Conservation (phyloP, 2,113 vertebrate genomes). For the Mionectes macconnelli region DNA sequence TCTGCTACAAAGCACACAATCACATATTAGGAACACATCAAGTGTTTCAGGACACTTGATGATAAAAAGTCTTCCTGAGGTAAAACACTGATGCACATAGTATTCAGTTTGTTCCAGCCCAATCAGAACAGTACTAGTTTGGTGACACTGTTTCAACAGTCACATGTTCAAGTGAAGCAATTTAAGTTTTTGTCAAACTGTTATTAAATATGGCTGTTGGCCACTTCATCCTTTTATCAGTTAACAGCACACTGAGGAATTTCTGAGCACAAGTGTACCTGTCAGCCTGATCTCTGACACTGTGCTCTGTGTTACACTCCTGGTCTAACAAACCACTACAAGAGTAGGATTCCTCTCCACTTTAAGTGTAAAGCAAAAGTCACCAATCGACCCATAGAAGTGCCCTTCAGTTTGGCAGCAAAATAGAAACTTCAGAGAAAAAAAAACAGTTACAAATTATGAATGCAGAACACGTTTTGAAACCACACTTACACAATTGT, state of each 20-base stretch:
- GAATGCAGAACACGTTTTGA: not conserved
- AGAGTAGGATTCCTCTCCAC: not conserved
- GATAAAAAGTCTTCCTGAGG: not conserved
- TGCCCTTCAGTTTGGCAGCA: not conserved
- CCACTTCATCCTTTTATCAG: not conserved
- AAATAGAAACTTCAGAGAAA: not conserved
- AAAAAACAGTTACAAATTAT: not conserved
- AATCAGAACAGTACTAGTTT: not conserved
- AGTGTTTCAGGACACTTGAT: not conserved
- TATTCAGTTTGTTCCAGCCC: not conserved
- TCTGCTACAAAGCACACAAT: not conserved
- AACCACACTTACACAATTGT: fast-evolving
- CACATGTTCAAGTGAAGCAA: not conserved
- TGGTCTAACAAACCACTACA: not conserved
- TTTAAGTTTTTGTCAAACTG: not conserved
- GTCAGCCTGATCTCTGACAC: not conserved
- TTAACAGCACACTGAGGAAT: not conserved
- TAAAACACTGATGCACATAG: fast-evolving
- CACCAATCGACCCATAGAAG: not conserved
- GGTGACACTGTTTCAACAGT: not conserved
- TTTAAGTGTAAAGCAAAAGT: not conserved
- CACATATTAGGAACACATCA: fast-evolving
- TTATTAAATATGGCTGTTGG: not conserved
- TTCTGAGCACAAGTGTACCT: not conserved
- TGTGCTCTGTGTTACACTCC: not conserved